Conservation (phyloP, 64 coral and sea anemone species). For the Montipora capricornis region DNA sequence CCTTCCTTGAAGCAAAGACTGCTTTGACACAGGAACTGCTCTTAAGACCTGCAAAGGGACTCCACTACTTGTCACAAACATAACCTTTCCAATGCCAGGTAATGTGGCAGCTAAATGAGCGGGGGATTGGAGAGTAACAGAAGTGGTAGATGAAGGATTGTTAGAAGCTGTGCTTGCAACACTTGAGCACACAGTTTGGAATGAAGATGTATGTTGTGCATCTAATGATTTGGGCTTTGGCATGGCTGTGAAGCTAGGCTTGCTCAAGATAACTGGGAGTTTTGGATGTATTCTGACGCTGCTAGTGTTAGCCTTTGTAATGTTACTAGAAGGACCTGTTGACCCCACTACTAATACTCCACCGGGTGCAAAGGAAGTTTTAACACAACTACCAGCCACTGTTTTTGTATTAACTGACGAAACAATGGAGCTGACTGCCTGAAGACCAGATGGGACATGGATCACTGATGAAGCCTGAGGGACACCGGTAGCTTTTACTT, state of each 20-base stretch:
- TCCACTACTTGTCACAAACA: slow-evolving; percentile 31
- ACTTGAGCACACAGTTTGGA: neutral
- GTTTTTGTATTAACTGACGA: neutral
- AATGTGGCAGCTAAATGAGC: neutral
- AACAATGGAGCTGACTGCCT: neutral
- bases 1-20: slow-evolving; percentile 26
- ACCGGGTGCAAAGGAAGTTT: neutral
- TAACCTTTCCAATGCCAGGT: slow-evolving; percentile 35
- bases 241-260: neutral
- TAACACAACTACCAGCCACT: neutral
- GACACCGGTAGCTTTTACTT: neutral
- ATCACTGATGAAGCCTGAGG: neutral
- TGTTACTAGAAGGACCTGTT: neutral
- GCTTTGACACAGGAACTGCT: slow-evolving; percentile 9
- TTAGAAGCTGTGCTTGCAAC: slow-evolving; percentile 22
- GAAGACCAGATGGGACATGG: slow-evolving; percentile 21
- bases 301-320: neutral
- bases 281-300: slow-evolving; percentile 3
- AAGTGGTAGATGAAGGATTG: neutral
- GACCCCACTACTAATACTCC: neutral
- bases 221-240: neutral
- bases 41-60: neutral
- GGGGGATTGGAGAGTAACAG: neutral
- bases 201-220: neutral
- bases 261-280: neutral